Conservation (phyloP, 2,888 invertebrate species). For the Lasioglossum pauxillum region DNA sequence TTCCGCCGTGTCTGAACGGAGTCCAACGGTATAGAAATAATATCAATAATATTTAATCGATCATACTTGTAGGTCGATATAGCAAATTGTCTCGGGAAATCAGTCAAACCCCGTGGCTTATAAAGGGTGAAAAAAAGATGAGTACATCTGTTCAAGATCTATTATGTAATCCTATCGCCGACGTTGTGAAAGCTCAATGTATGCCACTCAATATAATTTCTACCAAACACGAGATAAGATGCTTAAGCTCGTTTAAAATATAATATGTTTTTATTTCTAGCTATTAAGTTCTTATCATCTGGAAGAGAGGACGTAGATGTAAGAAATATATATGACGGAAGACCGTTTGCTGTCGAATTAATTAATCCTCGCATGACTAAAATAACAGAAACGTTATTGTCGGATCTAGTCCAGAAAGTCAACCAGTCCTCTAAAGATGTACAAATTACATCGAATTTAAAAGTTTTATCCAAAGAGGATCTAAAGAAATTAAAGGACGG, state of each 20-base stretch:
- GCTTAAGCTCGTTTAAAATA: constrained; percentile 1
- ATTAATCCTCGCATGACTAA: constrained; percentile 87
- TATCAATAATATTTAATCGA: background rate
- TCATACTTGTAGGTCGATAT: constrained; percentile 88
- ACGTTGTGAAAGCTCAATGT: constrained; percentile 87
- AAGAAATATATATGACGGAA: constrained; percentile 94
- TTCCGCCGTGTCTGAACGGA: too few relatives aligned
- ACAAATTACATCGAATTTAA: constrained; percentile 87
- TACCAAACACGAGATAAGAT: background rate
- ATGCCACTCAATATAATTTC: constrained; percentile 58
- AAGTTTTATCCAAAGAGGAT: constrained; percentile 89
- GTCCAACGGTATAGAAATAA: constrained; percentile 64
- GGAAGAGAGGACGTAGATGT: constrained; percentile 99
- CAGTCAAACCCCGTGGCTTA: constrained; percentile 97
- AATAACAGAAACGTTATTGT: constrained; percentile 85
- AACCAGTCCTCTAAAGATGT: constrained; percentile 86
- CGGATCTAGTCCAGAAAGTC: constrained; percentile 87
- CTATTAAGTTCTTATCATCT: constrained; percentile 93
- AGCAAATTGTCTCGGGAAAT: constrained; percentile 93
- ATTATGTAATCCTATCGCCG: constrained; percentile 89
- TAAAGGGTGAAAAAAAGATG: constrained; percentile 91
- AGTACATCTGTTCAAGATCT: constrained; percentile 96
- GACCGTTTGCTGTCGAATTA: constrained; percentile 97
- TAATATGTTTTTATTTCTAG: constrained; percentile 74
- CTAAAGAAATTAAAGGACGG: constrained; percentile 91